A percentile compares a stretch with the other conserved stretches of the same genome.
Evolutionary conservation across 2,113 vertebrate species (phyloP).

Genomic region (Natator depressus): DNA sequence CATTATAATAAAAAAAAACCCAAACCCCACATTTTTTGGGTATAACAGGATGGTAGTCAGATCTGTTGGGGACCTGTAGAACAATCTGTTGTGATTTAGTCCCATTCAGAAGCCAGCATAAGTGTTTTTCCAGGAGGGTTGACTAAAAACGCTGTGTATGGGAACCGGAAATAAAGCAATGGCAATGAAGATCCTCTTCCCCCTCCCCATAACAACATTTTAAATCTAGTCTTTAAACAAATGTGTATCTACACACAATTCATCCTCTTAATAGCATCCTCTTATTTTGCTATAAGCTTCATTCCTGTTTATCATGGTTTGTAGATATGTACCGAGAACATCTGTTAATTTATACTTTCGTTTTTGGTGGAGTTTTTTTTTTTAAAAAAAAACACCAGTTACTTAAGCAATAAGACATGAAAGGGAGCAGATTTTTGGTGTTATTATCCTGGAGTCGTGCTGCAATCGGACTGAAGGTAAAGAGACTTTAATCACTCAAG

Average conservation of each 20-base stretch:
- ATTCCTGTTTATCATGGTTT: background rate
- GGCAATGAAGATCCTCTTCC: background rate
- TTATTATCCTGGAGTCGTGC: background rate
- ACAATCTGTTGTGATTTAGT: background rate
- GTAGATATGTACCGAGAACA: background rate
- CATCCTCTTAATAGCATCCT: slow-evolving; percentile 16
- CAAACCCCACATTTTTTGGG: background rate
- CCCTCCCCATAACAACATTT: background rate
- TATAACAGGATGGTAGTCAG: slow-evolving; percentile 38
- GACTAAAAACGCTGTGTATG: background rate
- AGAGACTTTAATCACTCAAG: slow-evolving; percentile 5
- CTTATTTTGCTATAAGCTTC: slow-evolving; percentile 34
- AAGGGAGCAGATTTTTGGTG: background rate
- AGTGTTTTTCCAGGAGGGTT: background rate
- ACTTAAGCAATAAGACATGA: background rate
- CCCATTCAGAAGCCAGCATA: background rate
- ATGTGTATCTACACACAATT: background rate
- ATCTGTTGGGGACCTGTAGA: background rate
- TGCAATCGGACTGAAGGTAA: slow-evolving; percentile 32
- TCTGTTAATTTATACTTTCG: background rate
- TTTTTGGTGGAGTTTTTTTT: background rate
- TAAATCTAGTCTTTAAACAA: background rate
- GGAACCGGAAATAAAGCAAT: slow-evolving; percentile 18
- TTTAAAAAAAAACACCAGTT: background rate
- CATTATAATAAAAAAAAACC: background rate